Evolutionary conservation across 2,113 vertebrate genomes (phyloP), one percentile per base, ranked within the genome.

Genomic region (Arenaria interpres): DNA sequence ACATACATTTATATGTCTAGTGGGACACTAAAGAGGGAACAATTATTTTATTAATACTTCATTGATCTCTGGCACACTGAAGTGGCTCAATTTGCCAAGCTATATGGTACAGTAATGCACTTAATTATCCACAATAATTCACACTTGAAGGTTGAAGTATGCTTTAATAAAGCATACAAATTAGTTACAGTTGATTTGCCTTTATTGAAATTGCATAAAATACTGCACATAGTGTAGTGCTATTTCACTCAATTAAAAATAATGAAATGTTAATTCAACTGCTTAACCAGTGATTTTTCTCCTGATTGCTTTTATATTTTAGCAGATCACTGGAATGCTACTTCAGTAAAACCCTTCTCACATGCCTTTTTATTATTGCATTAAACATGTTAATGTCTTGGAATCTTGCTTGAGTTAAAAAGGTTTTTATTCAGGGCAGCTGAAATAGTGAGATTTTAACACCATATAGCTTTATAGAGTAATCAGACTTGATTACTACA

Each of bases 161-260:
- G 82, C 89, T 91, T 96, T 93, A 95, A 91, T 93, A 96, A 95
- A 91, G 86, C 37, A 96, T 88, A 88, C 84, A 88, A 94, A 96
- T 90, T 95, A 57, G 90, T 92, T 93, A 96, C 89, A 89, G 90
- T 91, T 88, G 88, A 93, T 97, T 94, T 85, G 77, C 39, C 62
- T 95, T 96, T 92, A 92, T 83, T 90, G 86, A 92, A 95, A 94
- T 94, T 74, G 89, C 77, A 83, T 81, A 94, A 96, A 97, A 94
- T 93, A 83, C 46, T 43, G 89, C 93, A 90, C 54, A 89, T 67
- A 90, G 59, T 66, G 72, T 93, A 92, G 90, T 76, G 73, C 63
- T 86, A 89, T 96, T 93, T 97, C 82, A 92, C 67, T 93, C 90
- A 95, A 92, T 95, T 97, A 96, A 97, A 97, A 97, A 95, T 96